Evolutionary conservation across 2,888 invertebrate species (phyloP).

Genomic region (Cactoblastis cactorum): DNA sequence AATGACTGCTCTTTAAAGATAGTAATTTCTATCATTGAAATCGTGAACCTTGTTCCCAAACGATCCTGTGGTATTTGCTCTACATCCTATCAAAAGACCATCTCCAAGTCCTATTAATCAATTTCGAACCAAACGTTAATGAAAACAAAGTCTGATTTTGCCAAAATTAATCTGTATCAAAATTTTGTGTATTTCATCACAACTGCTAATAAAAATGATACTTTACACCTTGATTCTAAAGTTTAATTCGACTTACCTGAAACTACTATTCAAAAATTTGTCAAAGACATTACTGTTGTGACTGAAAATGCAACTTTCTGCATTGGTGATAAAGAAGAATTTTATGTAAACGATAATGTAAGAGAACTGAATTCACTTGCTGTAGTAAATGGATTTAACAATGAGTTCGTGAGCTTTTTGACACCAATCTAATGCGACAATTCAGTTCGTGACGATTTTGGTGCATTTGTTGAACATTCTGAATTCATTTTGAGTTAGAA

Average conservation of each 20-base stretch:
- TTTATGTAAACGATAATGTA: not conserved
- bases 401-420: slow-evolving; percentile 8
- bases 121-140: not conserved
- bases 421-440: slow-evolving; percentile 7
- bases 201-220: not conserved
- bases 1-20: slow-evolving; percentile 1
- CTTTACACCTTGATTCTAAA: not conserved
- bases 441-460: slow-evolving; percentile 1
- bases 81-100: slow-evolving; percentile 9
- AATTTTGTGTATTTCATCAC: not conserved
- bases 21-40: slow-evolving; percentile 4
- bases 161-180: not conserved
- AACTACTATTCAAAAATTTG: not conserved
- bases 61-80: slow-evolving; percentile 8
- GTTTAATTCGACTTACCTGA: not conserved
- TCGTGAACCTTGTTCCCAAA: not conserved
- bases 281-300: not conserved
- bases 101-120: not conserved
- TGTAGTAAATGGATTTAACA: not conserved
- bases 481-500: no score
- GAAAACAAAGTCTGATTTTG: not conserved
- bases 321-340: not conserved
- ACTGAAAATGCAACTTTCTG: not conserved
- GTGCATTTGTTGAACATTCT: not conserved
- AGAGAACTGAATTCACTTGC: not conserved